Conservation (phyloP, 1,140 invertebrate species). For the Euura saliciscinereae region DNA sequence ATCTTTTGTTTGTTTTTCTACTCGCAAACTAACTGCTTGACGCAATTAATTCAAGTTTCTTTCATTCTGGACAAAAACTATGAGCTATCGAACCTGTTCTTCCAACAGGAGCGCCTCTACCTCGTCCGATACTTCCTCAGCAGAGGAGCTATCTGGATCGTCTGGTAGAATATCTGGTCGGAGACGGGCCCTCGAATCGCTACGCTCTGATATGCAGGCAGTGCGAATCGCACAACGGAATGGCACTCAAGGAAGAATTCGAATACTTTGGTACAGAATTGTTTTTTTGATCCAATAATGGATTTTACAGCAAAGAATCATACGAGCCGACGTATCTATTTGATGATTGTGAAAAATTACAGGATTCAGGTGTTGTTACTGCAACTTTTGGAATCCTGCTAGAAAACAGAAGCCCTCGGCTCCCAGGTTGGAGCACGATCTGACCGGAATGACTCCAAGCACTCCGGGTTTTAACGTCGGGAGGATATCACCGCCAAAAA, state of each 20-base stretch:
- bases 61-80: too few species aligned
- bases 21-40: constrained; percentile 11
- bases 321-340: constrained; percentile 12
- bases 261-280: constrained; percentile 79
- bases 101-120: constrained; percentile 46
- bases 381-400: constrained; percentile 81
- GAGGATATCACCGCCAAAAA: not conserved
- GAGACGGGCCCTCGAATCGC: constrained; percentile 92
- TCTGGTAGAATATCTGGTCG: constrained; percentile 91
- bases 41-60: not conserved
- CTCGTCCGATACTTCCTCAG: constrained; percentile 60
- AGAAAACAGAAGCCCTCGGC: constrained; percentile 80
- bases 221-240: constrained; percentile 94
- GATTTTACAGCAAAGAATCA: too few species aligned
- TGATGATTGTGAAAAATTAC: constrained; percentile 24
- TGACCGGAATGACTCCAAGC: constrained; percentile 14
- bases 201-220: constrained; percentile 93
- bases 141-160: constrained; percentile 80
- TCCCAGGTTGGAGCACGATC: constrained; percentile 63
- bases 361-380: constrained; percentile 90
- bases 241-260: constrained; percentile 96
- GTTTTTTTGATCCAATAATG: constrained; percentile 7
- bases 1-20: constrained; percentile 12
- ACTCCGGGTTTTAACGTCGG: not conserved
- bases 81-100: too few species aligned